Conservation (phyloP, 1,140 invertebrate genomes). For the Diprion similis region DNA sequence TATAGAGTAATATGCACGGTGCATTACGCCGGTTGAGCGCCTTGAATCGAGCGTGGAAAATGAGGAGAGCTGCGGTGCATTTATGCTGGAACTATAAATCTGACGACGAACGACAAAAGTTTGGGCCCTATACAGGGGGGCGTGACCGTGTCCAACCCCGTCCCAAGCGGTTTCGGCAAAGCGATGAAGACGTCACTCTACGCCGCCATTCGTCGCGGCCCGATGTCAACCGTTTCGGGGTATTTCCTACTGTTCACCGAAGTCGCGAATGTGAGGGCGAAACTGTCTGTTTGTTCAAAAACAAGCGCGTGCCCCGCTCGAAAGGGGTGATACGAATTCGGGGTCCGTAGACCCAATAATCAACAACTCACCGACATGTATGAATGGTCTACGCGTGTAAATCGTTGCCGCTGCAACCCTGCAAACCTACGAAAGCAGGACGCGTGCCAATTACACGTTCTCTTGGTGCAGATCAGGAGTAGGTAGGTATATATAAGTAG, state of each 20-base stretch:
- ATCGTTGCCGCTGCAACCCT: too few species aligned
- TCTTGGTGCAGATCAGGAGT: too few species aligned
- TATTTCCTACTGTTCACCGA: neutral
- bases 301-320: neutral
- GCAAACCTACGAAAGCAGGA: too few species aligned
- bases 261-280: neutral
- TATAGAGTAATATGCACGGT: neutral
- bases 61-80: constrained; percentile 40
- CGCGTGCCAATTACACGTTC: too few species aligned
- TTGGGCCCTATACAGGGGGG: neutral
- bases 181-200: constrained; percentile 55
- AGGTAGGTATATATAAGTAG: too few species aligned
- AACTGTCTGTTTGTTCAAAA: neutral
- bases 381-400: too few species aligned
- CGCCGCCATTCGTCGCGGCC: constrained; percentile 56
- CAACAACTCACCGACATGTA: neutral
- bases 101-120: constrained; percentile 20
- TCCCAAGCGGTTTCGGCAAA: constrained; percentile 6
- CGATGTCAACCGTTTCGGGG: constrained; percentile 34
- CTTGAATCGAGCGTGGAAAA: constrained; percentile 57
- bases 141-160: neutral
- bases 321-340: neutral
- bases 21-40: constrained; percentile 22
- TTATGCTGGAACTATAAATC: constrained; percentile 53
- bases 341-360: neutral